Evolutionary conservation across 2,797 vertebrate genomes (phyloP).

Genomic region (Sparus aurata): DNA sequence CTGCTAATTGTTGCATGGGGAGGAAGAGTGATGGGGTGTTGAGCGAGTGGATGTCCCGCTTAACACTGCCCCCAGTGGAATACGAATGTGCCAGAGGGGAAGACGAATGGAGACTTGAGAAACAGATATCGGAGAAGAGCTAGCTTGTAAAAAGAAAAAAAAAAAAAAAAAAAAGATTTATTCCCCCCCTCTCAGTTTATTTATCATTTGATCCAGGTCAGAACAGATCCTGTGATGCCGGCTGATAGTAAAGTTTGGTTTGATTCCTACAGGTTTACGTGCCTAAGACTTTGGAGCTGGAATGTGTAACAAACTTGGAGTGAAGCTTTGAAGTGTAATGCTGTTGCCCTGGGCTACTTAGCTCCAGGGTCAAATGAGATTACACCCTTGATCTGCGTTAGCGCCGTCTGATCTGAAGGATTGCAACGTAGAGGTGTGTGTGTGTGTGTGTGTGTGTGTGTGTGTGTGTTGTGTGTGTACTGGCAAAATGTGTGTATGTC

Average conservation of each 20-base stretch:
- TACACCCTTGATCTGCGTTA: slow-evolving; percentile 78
- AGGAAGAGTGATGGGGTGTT: slow-evolving; percentile 45
- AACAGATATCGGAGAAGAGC: not conserved
- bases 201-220: slow-evolving; percentile 58
- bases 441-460: slow-evolving; percentile 23
- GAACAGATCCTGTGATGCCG: slow-evolving; percentile 47
- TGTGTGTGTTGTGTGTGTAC: slow-evolving; percentile 19
- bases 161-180: slow-evolving; percentile 9
- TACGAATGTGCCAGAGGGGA: slow-evolving; percentile 19
- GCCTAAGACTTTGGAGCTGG: slow-evolving; percentile 66
- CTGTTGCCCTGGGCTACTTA: slow-evolving; percentile 78
- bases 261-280: slow-evolving; percentile 60
- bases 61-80: slow-evolving; percentile 56
- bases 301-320: slow-evolving; percentile 73
- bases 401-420: slow-evolving; percentile 67
- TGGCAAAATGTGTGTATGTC: slow-evolving; percentile 3
- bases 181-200: slow-evolving; percentile 35
- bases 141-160: not conserved
- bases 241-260: slow-evolving; percentile 60
- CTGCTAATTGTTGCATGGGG: slow-evolving; percentile 63
- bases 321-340: slow-evolving; percentile 78
- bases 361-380: slow-evolving; percentile 78
- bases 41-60: slow-evolving; percentile 30
- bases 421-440: slow-evolving; percentile 42
- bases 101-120: slow-evolving; percentile 29